A percentile compares a stretch with the other conserved stretches of the same genome.
Evolutionary conservation across 2,113 vertebrate genomes (phyloP).

Genomic region (Eonycteris spelaea): DNA sequence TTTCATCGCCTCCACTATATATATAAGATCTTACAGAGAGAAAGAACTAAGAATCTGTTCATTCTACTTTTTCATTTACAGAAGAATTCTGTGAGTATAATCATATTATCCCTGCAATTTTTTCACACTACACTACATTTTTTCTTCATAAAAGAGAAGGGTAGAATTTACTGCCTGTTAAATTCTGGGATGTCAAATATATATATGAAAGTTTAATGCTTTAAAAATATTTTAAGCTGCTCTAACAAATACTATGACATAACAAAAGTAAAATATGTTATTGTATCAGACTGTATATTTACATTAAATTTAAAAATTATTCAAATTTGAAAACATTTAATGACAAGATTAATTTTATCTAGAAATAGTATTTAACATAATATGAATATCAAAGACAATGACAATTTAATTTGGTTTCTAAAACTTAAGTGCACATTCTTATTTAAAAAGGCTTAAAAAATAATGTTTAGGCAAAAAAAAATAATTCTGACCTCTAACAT

Average conservation of each 20-base stretch:
- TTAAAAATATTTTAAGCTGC: not conserved
- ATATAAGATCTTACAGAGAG: not conserved
- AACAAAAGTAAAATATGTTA: not conserved
- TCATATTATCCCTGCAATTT: not conserved
- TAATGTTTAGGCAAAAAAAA: not conserved
- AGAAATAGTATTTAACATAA: constrained; percentile 17
- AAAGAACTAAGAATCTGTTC: not conserved
- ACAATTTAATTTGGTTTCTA: not conserved
- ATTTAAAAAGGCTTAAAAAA: not conserved
- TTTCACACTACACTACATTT: not conserved
- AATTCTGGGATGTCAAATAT: not conserved
- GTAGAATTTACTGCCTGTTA: not conserved
- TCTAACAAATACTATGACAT: not conserved
- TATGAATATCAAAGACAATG: not conserved
- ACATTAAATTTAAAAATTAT: not conserved
- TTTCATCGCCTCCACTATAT: not conserved
- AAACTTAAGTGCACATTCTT: not conserved
- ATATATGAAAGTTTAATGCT: not conserved
- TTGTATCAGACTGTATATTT: not conserved
- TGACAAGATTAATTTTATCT: not conserved
- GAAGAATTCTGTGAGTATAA: not conserved
- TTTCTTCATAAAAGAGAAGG: not conserved
- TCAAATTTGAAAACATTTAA: not conserved
- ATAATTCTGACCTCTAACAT: not conserved
- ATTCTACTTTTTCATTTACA: not conserved